Base-by-base conservation (phyloP, 2,113 vertebrate genomes). In the Leucopsar rothschildi region DNA sequence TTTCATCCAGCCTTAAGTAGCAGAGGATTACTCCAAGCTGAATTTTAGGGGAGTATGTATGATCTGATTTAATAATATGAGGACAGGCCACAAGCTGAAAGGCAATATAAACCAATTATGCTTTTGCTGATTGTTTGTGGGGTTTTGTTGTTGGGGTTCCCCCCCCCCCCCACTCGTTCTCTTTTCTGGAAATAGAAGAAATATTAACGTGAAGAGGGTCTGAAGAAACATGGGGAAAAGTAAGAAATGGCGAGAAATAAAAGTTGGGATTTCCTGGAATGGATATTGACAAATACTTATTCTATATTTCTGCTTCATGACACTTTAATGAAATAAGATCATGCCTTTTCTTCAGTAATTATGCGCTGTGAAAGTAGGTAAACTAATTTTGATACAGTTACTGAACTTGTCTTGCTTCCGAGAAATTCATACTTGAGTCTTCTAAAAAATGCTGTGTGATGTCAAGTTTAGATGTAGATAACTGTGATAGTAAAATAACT, bases 311-410 rank as follows among this genome's bases (percentile, higher is more conserved):
- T 96, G 92, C 96, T 86, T 92, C 96, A 72, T 96, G 97, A 82
- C 83, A 97, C 57, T 75, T 56, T 96, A 60, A 96, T 94, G 91
- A 97, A 96, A 96, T 95, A 95, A 96, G 95, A 92, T 68, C 89
- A 90, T 91, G 95, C 44, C 60, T 95, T 96, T 96, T 97, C 96
- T 96, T 95, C 97, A 97, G 92, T 95, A 97, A 59, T 88, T 76
- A 94, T 92, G 75, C 84, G n/a, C 95, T 97, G 83, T 96, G 93
- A 96, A 98, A 98, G 97, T 96, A 98, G 98, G 98, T 98, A 98
- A 96, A 96, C 88, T 96, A 94, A 95, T 97, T 97, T 98, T 98
- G 78, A 95, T 97, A 95, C 90, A 60, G 56, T 96, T 96, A 85
- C 23, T 96, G 92, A 86, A 92, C 79, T 94, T 96, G 70, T 23